These are phyloP conservation scores for Odontamblyopus lacepedii DNA, from an alignment of 2,797 vertebrate genomes.

Conservation along the genomic window DNA sequence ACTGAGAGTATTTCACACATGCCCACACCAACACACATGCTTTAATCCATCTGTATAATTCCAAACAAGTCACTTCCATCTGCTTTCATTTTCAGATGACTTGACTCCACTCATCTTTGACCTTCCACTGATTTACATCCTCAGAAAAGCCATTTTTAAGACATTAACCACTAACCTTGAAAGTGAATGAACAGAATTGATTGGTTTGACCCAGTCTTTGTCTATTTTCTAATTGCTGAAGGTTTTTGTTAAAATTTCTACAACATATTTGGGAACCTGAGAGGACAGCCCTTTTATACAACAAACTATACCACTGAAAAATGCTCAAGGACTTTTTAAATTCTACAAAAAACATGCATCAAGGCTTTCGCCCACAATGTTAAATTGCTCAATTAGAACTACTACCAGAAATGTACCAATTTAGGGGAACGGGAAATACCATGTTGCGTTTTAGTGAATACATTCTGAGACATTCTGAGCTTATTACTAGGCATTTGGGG, in stretches of 20 bases:
- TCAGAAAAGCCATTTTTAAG: not conserved
- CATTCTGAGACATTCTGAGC: too few relatives aligned
- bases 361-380: not conserved
- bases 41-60: slow-evolving; percentile 75
- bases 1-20: slow-evolving; percentile 24
- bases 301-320: not conserved
- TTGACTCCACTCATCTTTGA: slow-evolving; percentile 31
- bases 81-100: slow-evolving; percentile 69
- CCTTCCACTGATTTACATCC: slow-evolving; percentile 13
- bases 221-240: not conserved
- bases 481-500: too few relatives aligned
- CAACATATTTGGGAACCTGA: not conserved
- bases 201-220: not conserved
- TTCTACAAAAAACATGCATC: not conserved
- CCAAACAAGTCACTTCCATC: slow-evolving; percentile 70
- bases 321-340: not conserved
- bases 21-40: slow-evolving; percentile 19
- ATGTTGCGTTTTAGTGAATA: not conserved
- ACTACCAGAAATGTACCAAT: not conserved
- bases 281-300: not conserved
- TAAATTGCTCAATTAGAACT: not conserved
- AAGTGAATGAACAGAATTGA: slow-evolving; percentile 8
- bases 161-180: slow-evolving; percentile 28
- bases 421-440: not conserved
- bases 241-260: not conserved